These are phyloP conservation scores for Cochlearius cochlearius DNA, from an alignment of 2,113 vertebrate genomes.

Conservation along the genomic window DNA sequence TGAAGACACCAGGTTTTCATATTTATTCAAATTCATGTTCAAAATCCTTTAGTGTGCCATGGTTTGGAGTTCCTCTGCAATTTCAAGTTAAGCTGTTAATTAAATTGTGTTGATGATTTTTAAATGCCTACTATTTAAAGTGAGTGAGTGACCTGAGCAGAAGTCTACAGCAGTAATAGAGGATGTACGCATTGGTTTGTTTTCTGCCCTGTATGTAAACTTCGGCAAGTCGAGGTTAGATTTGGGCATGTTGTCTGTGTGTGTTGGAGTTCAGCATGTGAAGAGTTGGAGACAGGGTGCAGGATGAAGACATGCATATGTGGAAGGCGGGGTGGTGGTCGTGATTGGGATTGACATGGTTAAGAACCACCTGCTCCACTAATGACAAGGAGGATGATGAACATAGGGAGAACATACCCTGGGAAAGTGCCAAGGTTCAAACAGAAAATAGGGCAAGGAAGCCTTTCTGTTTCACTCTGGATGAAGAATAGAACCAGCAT, in stretches of 20 bases:
- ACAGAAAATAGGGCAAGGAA: neutral
- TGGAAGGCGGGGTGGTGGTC: neutral
- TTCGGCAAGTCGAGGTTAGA: neutral
- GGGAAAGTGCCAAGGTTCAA: neutral
- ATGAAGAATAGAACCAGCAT: neutral
- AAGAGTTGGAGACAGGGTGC: neutral
- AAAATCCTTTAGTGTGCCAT: neutral
- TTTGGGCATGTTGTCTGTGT: neutral
- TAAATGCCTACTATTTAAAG: neutral
- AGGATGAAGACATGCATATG: neutral
- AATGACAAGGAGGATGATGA: neutral
- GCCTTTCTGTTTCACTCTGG: neutral
- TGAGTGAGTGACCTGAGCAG: neutral
- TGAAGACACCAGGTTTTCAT: neutral
- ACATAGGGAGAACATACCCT: neutral
- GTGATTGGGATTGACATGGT: neutral
- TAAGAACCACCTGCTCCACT: neutral
- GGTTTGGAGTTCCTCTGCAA: neutral
- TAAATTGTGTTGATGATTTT: conserved; percentile 5
- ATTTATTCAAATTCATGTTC: neutral
- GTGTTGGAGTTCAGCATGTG: neutral
- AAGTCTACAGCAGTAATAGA: neutral
- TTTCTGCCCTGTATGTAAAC: neutral
- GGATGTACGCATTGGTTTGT: neutral
- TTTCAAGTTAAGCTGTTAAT: conserved; percentile 27